Evolutionary conservation across 2,113 vertebrate species (phyloP).

Genomic region (Formicarius rufipectus): DNA sequence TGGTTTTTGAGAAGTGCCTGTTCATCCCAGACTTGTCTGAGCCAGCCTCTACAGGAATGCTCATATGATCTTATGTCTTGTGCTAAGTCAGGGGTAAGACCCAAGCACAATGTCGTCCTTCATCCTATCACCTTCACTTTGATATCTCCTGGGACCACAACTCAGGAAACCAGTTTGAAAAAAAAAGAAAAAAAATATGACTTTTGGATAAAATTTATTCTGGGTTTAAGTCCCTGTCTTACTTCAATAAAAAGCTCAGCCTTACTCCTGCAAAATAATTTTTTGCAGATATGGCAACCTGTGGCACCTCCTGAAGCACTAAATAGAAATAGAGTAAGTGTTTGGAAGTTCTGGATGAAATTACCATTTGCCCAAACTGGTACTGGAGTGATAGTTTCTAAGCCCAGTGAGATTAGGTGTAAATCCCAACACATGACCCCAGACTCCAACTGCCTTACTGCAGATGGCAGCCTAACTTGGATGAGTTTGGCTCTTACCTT

Average conservation of each 20-base stretch:
- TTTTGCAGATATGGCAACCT: background rate
- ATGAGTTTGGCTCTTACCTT: background rate
- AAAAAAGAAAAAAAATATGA: background rate
- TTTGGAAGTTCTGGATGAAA: background rate
- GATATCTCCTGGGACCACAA: background rate
- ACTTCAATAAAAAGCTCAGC: background rate
- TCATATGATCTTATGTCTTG: background rate
- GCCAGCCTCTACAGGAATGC: background rate
- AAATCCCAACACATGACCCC: background rate
- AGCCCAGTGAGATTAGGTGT: background rate
- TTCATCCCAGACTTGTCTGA: background rate
- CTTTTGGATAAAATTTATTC: background rate
- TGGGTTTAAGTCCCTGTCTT: background rate
- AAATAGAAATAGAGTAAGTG: background rate
- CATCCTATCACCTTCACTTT: background rate
- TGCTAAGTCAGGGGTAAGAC: background rate
- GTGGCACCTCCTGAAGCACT: background rate
- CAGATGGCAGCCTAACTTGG: background rate
- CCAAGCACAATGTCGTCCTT: background rate
- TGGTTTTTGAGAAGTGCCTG: slow-evolving; percentile 11
- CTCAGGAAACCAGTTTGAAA: background rate
- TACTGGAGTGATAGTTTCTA: background rate
- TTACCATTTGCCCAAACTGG: background rate
- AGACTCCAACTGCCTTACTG: background rate
- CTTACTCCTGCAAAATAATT: background rate